Conservation (phyloP, 2,113 vertebrate genomes). For the Zosterops hypoxanthus region DNA sequence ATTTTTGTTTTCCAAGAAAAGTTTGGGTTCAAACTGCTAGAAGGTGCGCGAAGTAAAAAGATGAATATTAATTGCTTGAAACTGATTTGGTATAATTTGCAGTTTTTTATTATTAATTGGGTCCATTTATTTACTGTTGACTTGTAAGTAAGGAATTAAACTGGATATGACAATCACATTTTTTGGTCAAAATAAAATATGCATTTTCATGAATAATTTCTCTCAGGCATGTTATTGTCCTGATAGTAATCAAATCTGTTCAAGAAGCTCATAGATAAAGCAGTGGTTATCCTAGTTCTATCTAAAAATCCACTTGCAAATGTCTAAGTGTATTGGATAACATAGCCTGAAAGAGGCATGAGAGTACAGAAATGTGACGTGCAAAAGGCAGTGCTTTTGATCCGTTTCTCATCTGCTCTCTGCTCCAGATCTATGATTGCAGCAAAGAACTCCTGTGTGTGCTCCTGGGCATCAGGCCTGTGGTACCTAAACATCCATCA, state of each 20-base stretch:
- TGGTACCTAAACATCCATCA: neutral
- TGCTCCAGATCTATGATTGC: neutral
- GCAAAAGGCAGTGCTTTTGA: neutral
- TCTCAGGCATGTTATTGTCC: neutral
- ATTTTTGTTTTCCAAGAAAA: neutral
- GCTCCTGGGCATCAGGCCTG: neutral
- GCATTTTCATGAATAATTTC: neutral
- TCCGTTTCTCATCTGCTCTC: neutral
- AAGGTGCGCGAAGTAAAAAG: neutral
- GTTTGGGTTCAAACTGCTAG: neutral
- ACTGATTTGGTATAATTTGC: neutral
- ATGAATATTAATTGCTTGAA: neutral
- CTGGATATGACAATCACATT: fast-evolving
- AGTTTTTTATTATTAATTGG: neutral
- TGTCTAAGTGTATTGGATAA: neutral
- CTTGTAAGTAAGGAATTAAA: neutral
- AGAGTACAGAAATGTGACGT: neutral
- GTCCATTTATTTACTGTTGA: neutral
- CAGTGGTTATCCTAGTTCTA: neutral
- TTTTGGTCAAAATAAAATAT: neutral
- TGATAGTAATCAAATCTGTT: neutral
- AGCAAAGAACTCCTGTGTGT: neutral
- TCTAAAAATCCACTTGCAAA: neutral
- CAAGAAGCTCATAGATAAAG: neutral
- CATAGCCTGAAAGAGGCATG: neutral